These are phyloP conservation scores for Urechis unicinctus DNA, from an alignment of 2,888 invertebrate genomes.

Conservation along the genomic window DNA sequence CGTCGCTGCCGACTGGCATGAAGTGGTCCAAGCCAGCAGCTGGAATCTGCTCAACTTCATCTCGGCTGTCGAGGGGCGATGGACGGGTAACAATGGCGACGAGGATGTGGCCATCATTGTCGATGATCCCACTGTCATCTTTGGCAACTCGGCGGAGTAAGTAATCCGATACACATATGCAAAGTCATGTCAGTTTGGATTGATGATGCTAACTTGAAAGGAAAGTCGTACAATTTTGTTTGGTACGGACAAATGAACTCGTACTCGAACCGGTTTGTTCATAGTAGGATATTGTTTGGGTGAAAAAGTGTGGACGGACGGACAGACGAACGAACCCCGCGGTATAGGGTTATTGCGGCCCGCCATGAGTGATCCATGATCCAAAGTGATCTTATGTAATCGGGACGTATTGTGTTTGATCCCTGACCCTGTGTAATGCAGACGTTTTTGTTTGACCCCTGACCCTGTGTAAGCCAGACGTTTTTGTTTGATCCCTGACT, in stretches of 20 bases:
- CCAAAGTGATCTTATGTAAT: too few relatives aligned
- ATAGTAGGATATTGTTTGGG: not conserved
- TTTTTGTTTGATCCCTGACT: too few relatives aligned
- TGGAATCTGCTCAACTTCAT: not conserved
- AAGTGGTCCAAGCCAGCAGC: not conserved
- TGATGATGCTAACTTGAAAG: too few relatives aligned
- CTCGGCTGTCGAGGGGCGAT: constrained; percentile 15
- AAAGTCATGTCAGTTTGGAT: too few relatives aligned
- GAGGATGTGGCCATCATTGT: constrained; percentile 13
- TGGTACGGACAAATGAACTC: too few relatives aligned
- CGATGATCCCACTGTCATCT: constrained; percentile 8
- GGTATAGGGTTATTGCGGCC: too few relatives aligned
- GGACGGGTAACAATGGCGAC: constrained; percentile 18
- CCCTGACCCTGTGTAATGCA: too few relatives aligned
- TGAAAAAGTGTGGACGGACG: not conserved
- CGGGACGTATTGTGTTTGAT: not conserved
- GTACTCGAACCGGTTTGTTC: too few relatives aligned
- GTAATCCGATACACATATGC: not conserved
- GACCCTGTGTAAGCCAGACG: too few relatives aligned
- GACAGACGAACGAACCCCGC: not conserved
- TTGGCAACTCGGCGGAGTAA: constrained; percentile 6
- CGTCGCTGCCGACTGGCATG: constrained; percentile 23
- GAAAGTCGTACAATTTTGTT: too few relatives aligned
- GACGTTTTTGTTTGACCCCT: too few relatives aligned
- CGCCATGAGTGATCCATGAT: too few relatives aligned